These are phyloP conservation scores for Scartelaos histophorus DNA, from an alignment of 2,113 vertebrate species.

Conservation along the genomic window DNA sequence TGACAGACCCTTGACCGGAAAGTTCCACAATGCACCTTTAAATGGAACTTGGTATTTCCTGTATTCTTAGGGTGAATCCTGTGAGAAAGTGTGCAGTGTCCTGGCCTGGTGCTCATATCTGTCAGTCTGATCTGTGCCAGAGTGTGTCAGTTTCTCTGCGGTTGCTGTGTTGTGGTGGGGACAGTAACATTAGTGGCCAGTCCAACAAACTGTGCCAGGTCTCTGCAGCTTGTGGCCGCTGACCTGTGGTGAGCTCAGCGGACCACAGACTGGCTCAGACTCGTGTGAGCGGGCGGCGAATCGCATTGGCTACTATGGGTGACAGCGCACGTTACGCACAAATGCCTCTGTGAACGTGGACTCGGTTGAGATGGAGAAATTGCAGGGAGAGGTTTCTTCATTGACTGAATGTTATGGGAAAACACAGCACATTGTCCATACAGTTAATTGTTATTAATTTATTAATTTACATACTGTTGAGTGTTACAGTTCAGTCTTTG, in stretches of 20 bases:
- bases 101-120: conserved; percentile 11
- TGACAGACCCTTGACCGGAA: too few species aligned
- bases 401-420: conserved; percentile 5
- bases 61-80: conserved; percentile 9
- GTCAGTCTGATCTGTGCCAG: conserved; percentile 46
- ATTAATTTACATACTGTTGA: neutral
- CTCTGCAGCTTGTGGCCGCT: conserved; percentile 43
- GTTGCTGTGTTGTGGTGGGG: conserved; percentile 59
- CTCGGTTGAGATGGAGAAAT: conserved; percentile 6
- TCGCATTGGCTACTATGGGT: conserved; percentile 22
- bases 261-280: conserved; percentile 52
- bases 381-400: neutral
- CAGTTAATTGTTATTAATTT: conserved; percentile 13
- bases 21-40: neutral
- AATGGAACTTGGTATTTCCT: neutral
- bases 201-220: conserved; percentile 52
- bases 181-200: conserved; percentile 56
- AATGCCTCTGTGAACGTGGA: conserved; percentile 17
- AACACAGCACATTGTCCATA: conserved; percentile 13
- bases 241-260: conserved; percentile 39
- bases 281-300: conserved; percentile 47
- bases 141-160: conserved; percentile 60
- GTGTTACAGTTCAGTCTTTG: conserved; percentile 74
- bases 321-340: conserved; percentile 16
- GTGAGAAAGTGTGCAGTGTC: conserved; percentile 5